Conservation (phyloP, 2,797 vertebrate genomes). For the Acrocephalus scirpaceus region DNA sequence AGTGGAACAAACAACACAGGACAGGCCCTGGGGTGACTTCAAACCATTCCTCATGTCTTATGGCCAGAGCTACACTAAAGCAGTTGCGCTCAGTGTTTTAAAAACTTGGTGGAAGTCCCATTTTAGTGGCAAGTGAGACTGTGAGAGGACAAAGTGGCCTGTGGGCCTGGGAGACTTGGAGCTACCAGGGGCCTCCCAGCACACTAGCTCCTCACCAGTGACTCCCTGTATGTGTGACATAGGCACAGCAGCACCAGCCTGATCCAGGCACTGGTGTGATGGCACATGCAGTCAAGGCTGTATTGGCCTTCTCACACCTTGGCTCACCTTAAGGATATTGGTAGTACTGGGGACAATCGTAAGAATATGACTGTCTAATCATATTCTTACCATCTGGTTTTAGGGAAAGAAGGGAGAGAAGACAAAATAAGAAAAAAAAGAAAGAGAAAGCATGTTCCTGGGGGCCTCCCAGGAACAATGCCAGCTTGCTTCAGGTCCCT, state of each 20-base stretch:
- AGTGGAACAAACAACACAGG: not conserved
- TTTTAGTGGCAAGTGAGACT: not conserved
- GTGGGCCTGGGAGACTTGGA: accelerated
- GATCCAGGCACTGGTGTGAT: not conserved
- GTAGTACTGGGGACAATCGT: not conserved
- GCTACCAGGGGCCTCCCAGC: not conserved
- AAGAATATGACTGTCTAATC: not conserved
- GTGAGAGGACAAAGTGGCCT: not conserved
- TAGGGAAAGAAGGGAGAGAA: not conserved
- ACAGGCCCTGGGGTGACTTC: accelerated
- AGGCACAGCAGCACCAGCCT: not conserved
- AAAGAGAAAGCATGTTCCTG: not conserved
- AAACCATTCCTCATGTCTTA: accelerated
- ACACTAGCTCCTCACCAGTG: not conserved
- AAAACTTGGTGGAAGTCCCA: not conserved
- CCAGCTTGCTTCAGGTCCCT: too few species aligned
- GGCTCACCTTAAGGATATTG: not conserved
- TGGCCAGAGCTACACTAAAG: not conserved
- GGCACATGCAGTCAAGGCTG: not conserved
- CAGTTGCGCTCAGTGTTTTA: not conserved
- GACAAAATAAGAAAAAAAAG: not conserved
- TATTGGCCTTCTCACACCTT: not conserved
- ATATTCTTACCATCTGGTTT: not conserved
- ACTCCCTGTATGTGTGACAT: accelerated
- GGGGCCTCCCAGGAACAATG: too few species aligned